phyloP scores from a whole-genome alignment of 2,888 invertebrate genomes.

The Caenorhabditis sp. region DNA sequence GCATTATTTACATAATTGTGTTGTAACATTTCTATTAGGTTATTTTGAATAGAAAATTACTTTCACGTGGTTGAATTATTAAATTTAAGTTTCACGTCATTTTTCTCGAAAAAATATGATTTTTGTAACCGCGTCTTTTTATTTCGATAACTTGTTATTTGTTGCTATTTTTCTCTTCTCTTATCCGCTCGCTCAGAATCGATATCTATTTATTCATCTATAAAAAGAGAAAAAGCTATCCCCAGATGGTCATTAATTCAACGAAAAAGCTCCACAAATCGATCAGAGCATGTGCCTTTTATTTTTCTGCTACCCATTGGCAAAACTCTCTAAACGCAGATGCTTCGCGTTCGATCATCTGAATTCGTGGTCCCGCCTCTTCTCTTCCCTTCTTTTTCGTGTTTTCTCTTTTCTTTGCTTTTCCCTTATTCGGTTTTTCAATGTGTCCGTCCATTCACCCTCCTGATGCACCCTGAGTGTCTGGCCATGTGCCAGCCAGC shows the following conservation, averaged over 20 bases:
- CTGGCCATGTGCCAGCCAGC: slow-evolving; percentile 21
- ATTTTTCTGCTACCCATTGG: background rate
- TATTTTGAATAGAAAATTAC: too few species aligned
- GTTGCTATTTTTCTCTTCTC: background rate
- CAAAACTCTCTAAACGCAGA: background rate
- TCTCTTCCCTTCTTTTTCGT: slow-evolving; percentile 17
- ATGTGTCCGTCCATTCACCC: background rate
- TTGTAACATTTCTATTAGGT: too few species aligned
- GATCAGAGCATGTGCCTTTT: background rate
- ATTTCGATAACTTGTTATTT: background rate
- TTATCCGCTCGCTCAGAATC: background rate
- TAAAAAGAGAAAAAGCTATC: background rate
- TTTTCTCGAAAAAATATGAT: too few species aligned
- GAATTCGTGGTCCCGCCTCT: slow-evolving; percentile 18
- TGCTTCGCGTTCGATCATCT: slow-evolving; percentile 7
- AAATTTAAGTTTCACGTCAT: too few species aligned
- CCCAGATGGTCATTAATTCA: slow-evolving; percentile 7
- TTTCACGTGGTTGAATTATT: too few species aligned
- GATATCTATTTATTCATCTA: background rate
- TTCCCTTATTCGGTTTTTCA: background rate
- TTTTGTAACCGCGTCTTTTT: background rate
- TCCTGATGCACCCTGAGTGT: slow-evolving; percentile 21
- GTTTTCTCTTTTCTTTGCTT: slow-evolving; percentile 20
- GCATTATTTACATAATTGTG: too few species aligned
- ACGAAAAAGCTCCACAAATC: background rate